Base-by-base conservation (phyloP, 2,888 invertebrate genomes). In the Amphipyra berbera region DNA sequence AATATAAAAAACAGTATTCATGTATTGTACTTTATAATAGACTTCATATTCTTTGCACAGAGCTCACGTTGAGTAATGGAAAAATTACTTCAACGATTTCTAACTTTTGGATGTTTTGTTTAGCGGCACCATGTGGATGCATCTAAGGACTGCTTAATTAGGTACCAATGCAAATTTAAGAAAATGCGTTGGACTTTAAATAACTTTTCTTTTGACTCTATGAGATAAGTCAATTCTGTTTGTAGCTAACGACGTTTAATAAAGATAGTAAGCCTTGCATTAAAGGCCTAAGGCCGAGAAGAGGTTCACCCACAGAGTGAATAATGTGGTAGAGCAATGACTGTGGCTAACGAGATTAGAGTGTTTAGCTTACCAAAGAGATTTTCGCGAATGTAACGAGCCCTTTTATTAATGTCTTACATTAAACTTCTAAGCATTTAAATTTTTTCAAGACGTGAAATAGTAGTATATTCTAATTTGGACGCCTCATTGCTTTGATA, bases 11-110 rank as follows among this genome's bases (percentile, higher is more conserved):
- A 10, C 12, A 57, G 61, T 44, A 59, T 72, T 72, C 72, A 66
- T 66, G 70, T 73, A 59, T 76, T 73, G 73, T 76, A 60, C 57
- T 73, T 72, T 60, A 47, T 71, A 63, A 57, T 63, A 47, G 59
- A 50, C 53, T 75, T 21, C 7, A 59, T 75, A 62, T 62, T 68
- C 46, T 73, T 73, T 77, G 72, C 68, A 75, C 76, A 68, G 60
- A 65, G 61, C 65, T 73, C 69, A 72, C 38, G 63, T 60, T 52
- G 60, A 53, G 53, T 50, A 50, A 47, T 52, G 37, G 38, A 52
- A 44, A 47, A 56, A 59, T 40, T 46, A 33, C 13, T 58, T 59
- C 42, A 57, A 65, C 14, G 44, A 64, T 21, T 46, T 14, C 61
- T 59, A 8, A 47, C 5, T 54, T 55, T 30, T 21, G 5, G 1